Evolutionary conservation across 2,888 invertebrate genomes (phyloP).

Genomic region (Lycocerus yunnanus): DNA sequence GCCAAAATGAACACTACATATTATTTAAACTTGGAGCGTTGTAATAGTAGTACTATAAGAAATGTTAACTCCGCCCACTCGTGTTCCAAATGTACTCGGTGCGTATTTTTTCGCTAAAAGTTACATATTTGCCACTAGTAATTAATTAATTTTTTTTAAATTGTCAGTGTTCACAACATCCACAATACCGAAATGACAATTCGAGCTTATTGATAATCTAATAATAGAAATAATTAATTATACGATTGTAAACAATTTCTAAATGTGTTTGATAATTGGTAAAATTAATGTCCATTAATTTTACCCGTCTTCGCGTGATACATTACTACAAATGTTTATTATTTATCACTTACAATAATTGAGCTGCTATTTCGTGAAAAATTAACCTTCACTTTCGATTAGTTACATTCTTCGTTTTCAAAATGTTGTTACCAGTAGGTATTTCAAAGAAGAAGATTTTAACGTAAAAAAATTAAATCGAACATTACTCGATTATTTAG

Average conservation of each 20-base stretch:
- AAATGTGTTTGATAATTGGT: background rate
- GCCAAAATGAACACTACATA: no score
- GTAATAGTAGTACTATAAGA: no score
- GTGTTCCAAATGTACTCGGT: background rate
- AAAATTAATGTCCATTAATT: background rate
- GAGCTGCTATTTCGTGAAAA: background rate
- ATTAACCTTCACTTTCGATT: background rate
- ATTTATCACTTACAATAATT: background rate
- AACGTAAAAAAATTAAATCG: no score
- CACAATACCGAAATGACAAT: background rate
- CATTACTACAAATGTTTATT: background rate
- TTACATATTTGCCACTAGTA: background rate
- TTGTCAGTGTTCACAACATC: background rate
- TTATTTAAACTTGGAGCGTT: background rate
- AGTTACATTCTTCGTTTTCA: background rate
- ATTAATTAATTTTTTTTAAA: background rate
- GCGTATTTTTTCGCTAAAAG: background rate
- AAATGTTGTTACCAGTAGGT: background rate
- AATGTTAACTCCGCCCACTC: background rate
- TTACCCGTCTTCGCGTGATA: background rate
- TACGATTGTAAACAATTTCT: background rate
- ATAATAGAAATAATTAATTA: background rate
- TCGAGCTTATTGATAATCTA: background rate
- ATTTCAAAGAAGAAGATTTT: no score
- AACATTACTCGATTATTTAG: no score